A percentile compares a stretch with the other conserved stretches of the same genome.
These are phyloP conservation scores for Pocota personata DNA, from an alignment of 2,888 invertebrate species.

Conservation along the genomic window DNA sequence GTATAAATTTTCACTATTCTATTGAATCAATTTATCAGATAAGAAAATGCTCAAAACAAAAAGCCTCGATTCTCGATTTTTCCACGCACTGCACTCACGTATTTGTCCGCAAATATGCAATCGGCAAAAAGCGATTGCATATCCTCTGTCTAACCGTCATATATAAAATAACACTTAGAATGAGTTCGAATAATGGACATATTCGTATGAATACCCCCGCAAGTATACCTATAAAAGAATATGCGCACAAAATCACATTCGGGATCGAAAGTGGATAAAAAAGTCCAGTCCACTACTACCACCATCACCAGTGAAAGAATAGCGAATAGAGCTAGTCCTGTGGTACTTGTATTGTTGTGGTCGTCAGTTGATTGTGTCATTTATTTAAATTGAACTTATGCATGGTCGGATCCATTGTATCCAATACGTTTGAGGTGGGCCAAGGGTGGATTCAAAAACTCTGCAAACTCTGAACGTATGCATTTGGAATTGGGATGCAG, in stretches of 20 bases:
- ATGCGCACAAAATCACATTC: slow-evolving; percentile 51
- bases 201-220: slow-evolving; percentile 22
- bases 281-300: slow-evolving; percentile 7
- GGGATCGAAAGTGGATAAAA: slow-evolving; percentile 34
- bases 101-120: slow-evolving; percentile 44
- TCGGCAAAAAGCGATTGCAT: slow-evolving; percentile 58
- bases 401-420: slow-evolving; percentile 71
- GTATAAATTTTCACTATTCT: slow-evolving; percentile 65
- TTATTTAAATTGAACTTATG: slow-evolving; percentile 74
- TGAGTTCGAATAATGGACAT: slow-evolving; percentile 62
- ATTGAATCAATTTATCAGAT: slow-evolving; percentile 74
- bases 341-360: slow-evolving; percentile 73
- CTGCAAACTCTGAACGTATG: slow-evolving; percentile 30
- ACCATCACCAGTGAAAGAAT: not conserved
- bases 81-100: slow-evolving; percentile 14
- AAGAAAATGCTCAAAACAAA: slow-evolving; percentile 68
- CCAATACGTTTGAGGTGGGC: slow-evolving; percentile 51
- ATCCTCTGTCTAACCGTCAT: slow-evolving; percentile 50
- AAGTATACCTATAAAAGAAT: not conserved
- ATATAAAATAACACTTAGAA: slow-evolving; percentile 54
- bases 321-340: slow-evolving; percentile 47
- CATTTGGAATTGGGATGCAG: slow-evolving; percentile 40
- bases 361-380: slow-evolving; percentile 74
- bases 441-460: slow-evolving; percentile 1
- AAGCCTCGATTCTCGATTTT: slow-evolving; percentile 39